Evolutionary conservation across 2,888 invertebrate species (phyloP).

Genomic region (Oxystoma pomonae): DNA sequence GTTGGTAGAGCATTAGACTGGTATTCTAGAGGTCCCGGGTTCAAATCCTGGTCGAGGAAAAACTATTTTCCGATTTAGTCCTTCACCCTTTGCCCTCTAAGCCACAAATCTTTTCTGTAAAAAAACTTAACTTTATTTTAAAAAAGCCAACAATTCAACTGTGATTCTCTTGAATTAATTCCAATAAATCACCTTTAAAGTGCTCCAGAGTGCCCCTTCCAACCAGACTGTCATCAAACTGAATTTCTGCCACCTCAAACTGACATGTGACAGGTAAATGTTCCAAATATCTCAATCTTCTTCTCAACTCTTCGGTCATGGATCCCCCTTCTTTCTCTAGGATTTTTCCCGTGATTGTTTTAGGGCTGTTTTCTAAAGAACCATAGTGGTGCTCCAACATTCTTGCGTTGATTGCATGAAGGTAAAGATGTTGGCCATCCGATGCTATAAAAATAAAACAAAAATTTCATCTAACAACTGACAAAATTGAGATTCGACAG

Average conservation of each 20-base stretch:
- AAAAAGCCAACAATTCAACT: neutral
- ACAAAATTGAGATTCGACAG: no score
- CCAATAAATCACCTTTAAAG: constrained; percentile 71
- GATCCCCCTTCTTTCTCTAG: constrained; percentile 85
- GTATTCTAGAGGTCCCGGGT: no score
- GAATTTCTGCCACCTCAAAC: constrained; percentile 86
- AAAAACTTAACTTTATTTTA: neutral
- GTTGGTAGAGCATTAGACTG: no score
- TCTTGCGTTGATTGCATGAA: constrained; percentile 86
- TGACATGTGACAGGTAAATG: constrained; percentile 90
- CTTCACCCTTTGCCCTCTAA: no score
- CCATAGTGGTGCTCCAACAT: constrained; percentile 87
- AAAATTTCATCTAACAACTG: neutral
- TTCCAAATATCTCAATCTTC: constrained; percentile 68
- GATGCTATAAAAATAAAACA: constrained; percentile 56
- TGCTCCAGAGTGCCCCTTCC: constrained; percentile 61
- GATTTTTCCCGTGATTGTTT: constrained; percentile 67
- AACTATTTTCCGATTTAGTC: no score
- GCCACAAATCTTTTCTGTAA: no score
- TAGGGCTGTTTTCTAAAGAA: constrained; percentile 72
- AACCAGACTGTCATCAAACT: constrained; percentile 69
- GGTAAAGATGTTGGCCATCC: constrained; percentile 89
- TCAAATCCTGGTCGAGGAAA: no score
- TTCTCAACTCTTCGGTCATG: constrained; percentile 77
- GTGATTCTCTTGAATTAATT: no score